phyloP scores from a whole-genome alignment of 1,140 invertebrate genomes.

The Oscheius sp. region DNA sequence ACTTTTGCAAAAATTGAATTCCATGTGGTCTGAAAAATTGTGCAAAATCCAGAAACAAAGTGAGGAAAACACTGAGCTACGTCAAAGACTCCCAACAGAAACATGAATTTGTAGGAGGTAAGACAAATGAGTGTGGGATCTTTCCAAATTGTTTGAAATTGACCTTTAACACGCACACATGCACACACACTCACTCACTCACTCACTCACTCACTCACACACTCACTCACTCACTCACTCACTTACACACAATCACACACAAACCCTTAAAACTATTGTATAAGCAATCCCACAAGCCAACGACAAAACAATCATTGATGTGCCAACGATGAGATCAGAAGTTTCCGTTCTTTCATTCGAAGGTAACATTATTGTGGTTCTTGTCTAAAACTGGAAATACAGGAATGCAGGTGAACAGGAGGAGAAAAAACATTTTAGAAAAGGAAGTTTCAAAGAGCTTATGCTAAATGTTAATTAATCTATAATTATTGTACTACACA shows the following conservation, averaged over 20 bases:
- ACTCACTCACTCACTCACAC: too few species aligned
- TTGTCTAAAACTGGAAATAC: too few species aligned
- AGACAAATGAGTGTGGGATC: conserved; percentile 42
- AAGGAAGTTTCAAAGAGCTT: too few species aligned
- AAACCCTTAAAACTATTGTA: conserved; percentile 21
- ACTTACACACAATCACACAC: too few species aligned
- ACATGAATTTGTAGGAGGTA: conserved; percentile 49
- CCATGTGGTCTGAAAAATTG: conserved; percentile 39
- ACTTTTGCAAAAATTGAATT: too few species aligned
- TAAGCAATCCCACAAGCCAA: conserved; percentile 14
- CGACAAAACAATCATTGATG: conserved; percentile 17
- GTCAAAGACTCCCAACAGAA: conserved; percentile 37
- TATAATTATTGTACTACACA: too few species aligned
- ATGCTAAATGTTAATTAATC: too few species aligned
- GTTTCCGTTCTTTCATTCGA: conserved; percentile 8
- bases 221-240: too few species aligned
- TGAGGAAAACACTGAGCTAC: conserved; percentile 36
- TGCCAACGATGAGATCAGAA: conserved; percentile 29
- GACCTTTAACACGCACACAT: not conserved
- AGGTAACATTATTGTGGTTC: too few species aligned
- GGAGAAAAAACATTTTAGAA: too few species aligned
- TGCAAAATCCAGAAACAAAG: conserved; percentile 44
- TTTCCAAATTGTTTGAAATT: conserved; percentile 42
- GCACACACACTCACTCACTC: too few species aligned
- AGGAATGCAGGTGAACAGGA: too few species aligned